Base-by-base conservation (phyloP, 2,888 invertebrate genomes). In the Elegia similella region DNA sequence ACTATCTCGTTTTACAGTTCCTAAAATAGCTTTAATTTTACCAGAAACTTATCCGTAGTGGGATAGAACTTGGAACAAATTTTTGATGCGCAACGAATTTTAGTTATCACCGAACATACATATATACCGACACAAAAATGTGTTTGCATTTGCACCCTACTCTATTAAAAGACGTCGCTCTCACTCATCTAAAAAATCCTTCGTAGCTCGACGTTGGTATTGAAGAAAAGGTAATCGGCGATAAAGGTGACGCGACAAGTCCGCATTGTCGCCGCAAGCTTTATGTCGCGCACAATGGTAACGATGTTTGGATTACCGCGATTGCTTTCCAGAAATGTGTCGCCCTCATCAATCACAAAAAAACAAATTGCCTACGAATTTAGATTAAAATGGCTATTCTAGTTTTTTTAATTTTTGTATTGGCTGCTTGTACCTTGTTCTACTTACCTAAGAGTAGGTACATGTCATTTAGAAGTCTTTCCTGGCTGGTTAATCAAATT, bases 141-240 rank as follows among this genome's bases (percentile, higher is more conserved):
- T n/a, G n/a, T n/a, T n/a, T n/a, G n/a, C n/a, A n/a, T n/a, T n/a
- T n/a, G n/a, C n/a, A n/a, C n/a, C n/a, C n/a, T n/a, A n/a, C n/a
- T n/a, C n/a, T n/a, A n/a, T n/a, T 10, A 17, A 32, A 50, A 57
- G 57, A 58, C 17, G 48, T 44, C 10, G 50, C 34, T 6, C 29
- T 34, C n/a, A n/a, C n/a, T n/a, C n/a, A n/a, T n/a, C 6, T n/a
- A 8, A 12, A 13, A 7, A 6, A 44, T 50, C 16, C 55, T 29
- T 52, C 54, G 55, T 55, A 57, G 32, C 63, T 81, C 70, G 46
- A 1, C 15, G 73, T 60, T 59, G 75, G 81, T 88, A 86, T 88
- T 82, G 84, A 86, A 84, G 86, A 81, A 88, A 88, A 87, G 85
- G 86, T 87, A 90, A 90, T 90, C 90, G 85, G 66, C 74, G 80